Base-by-base conservation (phyloP, 2,797 vertebrate genomes). In the Neopelma chrysocephalum region DNA sequence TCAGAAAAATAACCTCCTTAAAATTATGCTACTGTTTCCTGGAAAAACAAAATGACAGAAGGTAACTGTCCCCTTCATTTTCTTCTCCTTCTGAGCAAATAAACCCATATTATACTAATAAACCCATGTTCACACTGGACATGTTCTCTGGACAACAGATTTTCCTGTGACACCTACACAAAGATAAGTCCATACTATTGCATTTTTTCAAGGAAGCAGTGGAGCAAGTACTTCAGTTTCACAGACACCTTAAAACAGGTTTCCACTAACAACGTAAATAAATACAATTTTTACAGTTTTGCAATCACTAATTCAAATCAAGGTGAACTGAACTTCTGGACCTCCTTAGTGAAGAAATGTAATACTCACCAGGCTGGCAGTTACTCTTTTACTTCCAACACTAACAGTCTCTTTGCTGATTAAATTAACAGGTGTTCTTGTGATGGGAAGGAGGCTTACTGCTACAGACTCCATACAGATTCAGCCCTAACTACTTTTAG, bases 321-420 rank as follows among this genome's bases (percentile, higher is more conserved):
- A 12, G 18, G 4, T 61, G 82, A 57, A 57, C 22, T 40, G 38
- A 76, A 70, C 4, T 68, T 65, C 79, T 2, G 13, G 47, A 75
- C 21, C 58, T 82, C 48, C 43, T 82, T 62, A 75, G 45, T 89
- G 69, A 91, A 69, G 34, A 76, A 90, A 65, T 32, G 50, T 18
- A 57, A 60, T 73, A 96, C 91, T 96, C 91, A 91, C 84, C 90
- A 92, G 87, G 17, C 25, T 20, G 29, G 75, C 29, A 93, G 79
- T 48, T n/a, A 79, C 27, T 13, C 69, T 75, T 88, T 90, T 79
- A 89, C 20, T 77, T 81, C 60, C 53, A 84, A 82, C 18, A 76
- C 20, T 72, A 94, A 85, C 62, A 83, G 17, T 31, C 22, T 89
- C 68, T 69, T 80, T 76, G 23, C 58, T 57, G 42, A 64, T 69